Base-by-base conservation (phyloP, 2,888 invertebrate species). In the Hypolimnas misippus region DNA sequence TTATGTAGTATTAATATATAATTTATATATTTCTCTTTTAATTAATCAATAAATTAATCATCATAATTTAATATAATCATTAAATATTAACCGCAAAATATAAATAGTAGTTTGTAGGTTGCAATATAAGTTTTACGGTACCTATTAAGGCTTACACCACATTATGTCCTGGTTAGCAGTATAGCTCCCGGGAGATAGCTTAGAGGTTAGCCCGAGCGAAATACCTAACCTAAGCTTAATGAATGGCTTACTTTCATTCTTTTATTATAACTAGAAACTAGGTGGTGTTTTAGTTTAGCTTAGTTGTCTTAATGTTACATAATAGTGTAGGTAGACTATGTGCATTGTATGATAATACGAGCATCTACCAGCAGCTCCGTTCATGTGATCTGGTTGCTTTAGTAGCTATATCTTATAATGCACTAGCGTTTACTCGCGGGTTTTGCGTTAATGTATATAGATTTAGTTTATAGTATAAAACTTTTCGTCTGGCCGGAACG, bases 181-280 rank as follows among this genome's bases (percentile, higher is more conserved):
- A 73, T 49, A 61, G 65, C 59, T 60, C 73, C 57, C 72, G n/a
- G 16, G 70, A 67, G 73, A 69, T 53, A 65, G 69, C 65, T 73
- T 72, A 69, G 58, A 55, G 65, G 65, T 65, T 67, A 62, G 40
- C 40, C 55, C 63, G 63, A 51, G 52, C 42, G 51, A 54, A 63
- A 55, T 65, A 52, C 53, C 50, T 51, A 40, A 52, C 29, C 59
- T 49, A 53, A 63, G 63, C 63, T 52, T 65, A 62, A 62, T 58
- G 57, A 59, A 65, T 52, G 49, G 14, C 33, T 38, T 38, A 59
- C 14, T 17, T 54, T 59, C 33, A 29, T 25, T 29, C 49, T 29
- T 49, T 49, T 49, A 49, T 49, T 49, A 29, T 49, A 49, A 49
- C 49, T 29, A 14, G 49, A 29, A 49, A 49, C 25, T 49, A 21